phyloP scores from a whole-genome alignment of 2,888 invertebrate genomes.

The Pachydiplax longipennis region DNA sequence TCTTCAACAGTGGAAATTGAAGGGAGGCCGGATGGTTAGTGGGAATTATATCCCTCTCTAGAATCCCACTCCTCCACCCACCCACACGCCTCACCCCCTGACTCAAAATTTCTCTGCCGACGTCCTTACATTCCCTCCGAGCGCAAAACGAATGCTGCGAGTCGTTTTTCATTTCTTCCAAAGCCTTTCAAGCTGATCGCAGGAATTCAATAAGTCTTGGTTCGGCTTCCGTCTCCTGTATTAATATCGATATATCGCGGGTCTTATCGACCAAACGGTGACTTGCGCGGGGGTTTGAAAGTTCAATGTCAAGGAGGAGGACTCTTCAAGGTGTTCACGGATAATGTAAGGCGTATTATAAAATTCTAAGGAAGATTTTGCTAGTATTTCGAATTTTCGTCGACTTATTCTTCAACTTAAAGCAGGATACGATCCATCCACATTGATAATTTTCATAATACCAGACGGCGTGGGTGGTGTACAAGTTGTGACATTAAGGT shows the following conservation, averaged over 20 bases:
- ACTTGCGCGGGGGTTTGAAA: background rate
- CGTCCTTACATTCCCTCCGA: background rate
- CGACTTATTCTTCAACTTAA: no score
- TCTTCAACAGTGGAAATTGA: background rate
- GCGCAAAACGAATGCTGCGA: background rate
- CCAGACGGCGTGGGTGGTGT: no score
- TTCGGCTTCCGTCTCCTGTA: background rate
- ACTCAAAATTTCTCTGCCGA: background rate
- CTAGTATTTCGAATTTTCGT: no score
- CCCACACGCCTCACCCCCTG: background rate
- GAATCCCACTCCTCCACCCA: background rate
- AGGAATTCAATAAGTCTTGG: background rate
- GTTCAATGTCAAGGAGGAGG: background rate
- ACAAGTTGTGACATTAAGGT: no score
- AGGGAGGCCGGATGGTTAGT: background rate
- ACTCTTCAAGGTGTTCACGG: no score
- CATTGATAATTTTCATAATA: no score
- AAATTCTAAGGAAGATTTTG: no score
- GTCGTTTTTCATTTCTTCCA: background rate
- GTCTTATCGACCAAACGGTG: background rate
- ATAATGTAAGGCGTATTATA: no score
- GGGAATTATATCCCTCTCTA: background rate
- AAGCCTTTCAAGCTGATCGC: background rate
- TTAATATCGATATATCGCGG: background rate
- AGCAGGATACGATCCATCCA: no score